phyloP scores from a whole-genome alignment of 53 echinoderm and acorn worm genomes.

The Apostichopus leukothele region DNA sequence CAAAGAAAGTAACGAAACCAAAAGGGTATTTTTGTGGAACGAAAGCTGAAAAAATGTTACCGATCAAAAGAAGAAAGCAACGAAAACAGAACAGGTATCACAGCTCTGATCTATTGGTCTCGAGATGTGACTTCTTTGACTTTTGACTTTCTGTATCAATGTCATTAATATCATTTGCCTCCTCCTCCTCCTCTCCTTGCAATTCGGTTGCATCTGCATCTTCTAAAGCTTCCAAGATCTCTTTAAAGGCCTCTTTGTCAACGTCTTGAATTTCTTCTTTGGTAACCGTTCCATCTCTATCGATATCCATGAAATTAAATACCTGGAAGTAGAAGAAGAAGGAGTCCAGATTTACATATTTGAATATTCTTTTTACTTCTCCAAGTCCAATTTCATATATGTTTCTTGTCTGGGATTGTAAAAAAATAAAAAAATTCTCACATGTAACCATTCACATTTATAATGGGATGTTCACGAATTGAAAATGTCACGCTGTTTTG shows the following conservation, averaged over 20 bases:
- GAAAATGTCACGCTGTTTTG: too few relatives aligned
- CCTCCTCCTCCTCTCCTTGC: neutral
- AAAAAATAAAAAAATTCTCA: too few relatives aligned
- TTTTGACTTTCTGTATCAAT: neutral
- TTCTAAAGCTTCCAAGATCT: neutral
- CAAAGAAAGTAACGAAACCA: too few relatives aligned
- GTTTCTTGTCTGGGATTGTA: too few relatives aligned
- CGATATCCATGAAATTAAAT: conserved; percentile 61
- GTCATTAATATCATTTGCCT: neutral
- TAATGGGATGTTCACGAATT: too few relatives aligned
- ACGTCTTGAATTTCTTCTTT: conserved; percentile 54
- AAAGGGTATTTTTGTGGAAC: too few relatives aligned
- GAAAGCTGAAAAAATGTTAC: too few relatives aligned
- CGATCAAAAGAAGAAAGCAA: too few relatives aligned
- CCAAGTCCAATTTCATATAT: too few relatives aligned
- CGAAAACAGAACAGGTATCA: neutral
- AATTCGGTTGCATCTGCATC: neutral
- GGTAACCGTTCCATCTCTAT: conserved; percentile 56
- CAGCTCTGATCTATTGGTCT: conserved; percentile 23
- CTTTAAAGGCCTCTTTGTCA: neutral
- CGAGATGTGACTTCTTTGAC: neutral
- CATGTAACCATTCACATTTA: too few relatives aligned
- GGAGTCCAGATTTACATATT: too few relatives aligned
- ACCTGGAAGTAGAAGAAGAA: conserved; percentile 51
- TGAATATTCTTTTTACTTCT: too few relatives aligned